These are phyloP conservation scores for Scrobipalpa atriplicella DNA, from an alignment of 2,888 invertebrate genomes.

Conservation along the genomic window DNA sequence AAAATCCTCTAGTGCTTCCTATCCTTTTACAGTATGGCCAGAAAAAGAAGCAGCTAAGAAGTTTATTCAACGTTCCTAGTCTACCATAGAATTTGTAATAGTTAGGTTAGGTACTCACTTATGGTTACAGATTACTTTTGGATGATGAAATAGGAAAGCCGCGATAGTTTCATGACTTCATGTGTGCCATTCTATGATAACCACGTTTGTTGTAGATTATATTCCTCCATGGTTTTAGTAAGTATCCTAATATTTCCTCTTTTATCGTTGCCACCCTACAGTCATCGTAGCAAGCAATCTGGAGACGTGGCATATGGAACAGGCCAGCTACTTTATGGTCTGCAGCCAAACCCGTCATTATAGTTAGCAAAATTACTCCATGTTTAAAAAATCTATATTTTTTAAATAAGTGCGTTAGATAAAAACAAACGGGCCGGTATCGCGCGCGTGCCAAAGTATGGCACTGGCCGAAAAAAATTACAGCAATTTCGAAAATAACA, in stretches of 20 bases:
- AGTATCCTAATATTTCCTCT: neutral
- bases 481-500: slow-evolving; percentile 18
- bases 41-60: too few species aligned
- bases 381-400: slow-evolving; percentile 6
- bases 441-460: slow-evolving; percentile 33
- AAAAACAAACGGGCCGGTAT: slow-evolving; percentile 26
- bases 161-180: too few species aligned
- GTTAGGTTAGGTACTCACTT: too few species aligned
- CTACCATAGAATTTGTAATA: too few species aligned
- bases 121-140: too few species aligned
- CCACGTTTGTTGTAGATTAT: too few species aligned
- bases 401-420: slow-evolving; percentile 30
- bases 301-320: slow-evolving; percentile 55
- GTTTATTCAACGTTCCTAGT: too few species aligned
- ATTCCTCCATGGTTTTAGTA: neutral
- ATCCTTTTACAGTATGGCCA: too few species aligned
- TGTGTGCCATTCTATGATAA: too few species aligned
- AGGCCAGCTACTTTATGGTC: slow-evolving; percentile 51
- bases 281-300: slow-evolving; percentile 43
- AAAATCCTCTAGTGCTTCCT: too few species aligned
- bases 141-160: too few species aligned
- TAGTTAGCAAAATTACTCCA: slow-evolving; percentile 39
- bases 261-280: slow-evolving; percentile 38
- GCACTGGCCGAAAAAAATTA: slow-evolving; percentile 29
- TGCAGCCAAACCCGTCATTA: slow-evolving; percentile 45